Base-by-base conservation (phyloP, 92 coral and sea anemone species). In the Chrysogorgia sp. region DNA sequence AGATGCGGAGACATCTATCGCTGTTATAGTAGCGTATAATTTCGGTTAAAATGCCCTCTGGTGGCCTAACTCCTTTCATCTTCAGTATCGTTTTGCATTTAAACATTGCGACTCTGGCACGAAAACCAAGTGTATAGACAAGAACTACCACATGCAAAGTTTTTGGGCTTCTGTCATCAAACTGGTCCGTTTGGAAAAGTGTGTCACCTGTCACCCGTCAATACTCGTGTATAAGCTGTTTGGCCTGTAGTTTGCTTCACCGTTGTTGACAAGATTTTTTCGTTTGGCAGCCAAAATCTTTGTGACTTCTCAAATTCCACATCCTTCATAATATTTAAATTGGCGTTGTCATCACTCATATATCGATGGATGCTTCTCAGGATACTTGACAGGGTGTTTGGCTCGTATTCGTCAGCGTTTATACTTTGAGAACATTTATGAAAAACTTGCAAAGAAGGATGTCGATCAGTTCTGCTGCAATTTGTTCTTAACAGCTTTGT, bases 321-420 rank as follows among this genome's bases (percentile, higher is more conserved):
- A 56, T 85, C 78, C 31, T 60, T 35, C 26, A 85, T 65, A 55
- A 85, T 74, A 58, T 80, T 85, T 31, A 80, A 22, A 43, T 72
- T 72, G 26, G 65, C 40, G 20, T 83, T 75, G 19, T 76, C 34
- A 26, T 75, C 82, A 7, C 23, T 59, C 17, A 83, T n/a, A 53
- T 61, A 75, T 47, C 87, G 31, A 65, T 83, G 82, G 8, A 75
- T 50, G 45, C 83, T 83, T 75, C 77, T 32, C 56, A 59, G 87
- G 56, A 83, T n/a, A 45, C 26, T 29, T 1, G 76, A 41, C 0
- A 82, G 60, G 23, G 82, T 66, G 17, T 29, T 49, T 2, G 84
- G 84, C 61, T 78, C 83, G 58, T 84, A 84, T 29, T 21, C 59
- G 22, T 33, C 45, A 25, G 37, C 40, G 65, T 68, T 72, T 23